Base-by-base conservation (phyloP, 2,888 invertebrate genomes). In the Hirtodrosophila trivittata region DNA sequence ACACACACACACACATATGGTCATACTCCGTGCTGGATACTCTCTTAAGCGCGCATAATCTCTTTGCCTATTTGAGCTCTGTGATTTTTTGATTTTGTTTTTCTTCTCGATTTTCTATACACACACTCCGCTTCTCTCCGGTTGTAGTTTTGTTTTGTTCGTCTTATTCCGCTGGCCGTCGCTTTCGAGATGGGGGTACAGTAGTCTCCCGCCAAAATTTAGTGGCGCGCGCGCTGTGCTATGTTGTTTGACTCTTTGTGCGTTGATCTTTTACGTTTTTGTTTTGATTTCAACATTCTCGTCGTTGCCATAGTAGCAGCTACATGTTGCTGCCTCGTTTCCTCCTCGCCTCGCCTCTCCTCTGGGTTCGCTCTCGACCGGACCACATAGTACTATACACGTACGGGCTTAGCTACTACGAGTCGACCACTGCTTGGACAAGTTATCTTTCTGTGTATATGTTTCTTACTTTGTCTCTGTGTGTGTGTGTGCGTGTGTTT, bases 211-310 rank as follows among this genome's bases (percentile, higher is more conserved):
- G 83, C 83, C 83, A 84, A 84, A 84, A 84, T 74, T 84, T 74
- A 86, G 77, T 80, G 75, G 69, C 64, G 77, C 83, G 66, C 77
- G 64, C 49, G 49, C 55, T 56, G 46, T 30, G 41, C 14, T 33
- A 14, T 12, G 57, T 13, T 32, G 68, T 60, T 66, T 45, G 59
- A 52, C 66, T 70, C 63, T 70, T 77, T 81, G 86, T 81, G 86
- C 82, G 75, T 86, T 82, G 87, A 82, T 86, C 82, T 82, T 82
- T 82, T 82, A 83, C 82, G 87, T 86, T 84, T 84, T 84, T 84
- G 83, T 84, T 84, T 84, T 84, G 83, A 87, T 84, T 87, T 87
- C 69, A 82, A 78, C 76, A 85, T 84, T 84, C 83, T 83, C 69
- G 46, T 66, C 65, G 65, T 60, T 50, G 66, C 64, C 72, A 81